Conservation (phyloP, 2,797 vertebrate species). For the Distichodus sexfasciatus region DNA sequence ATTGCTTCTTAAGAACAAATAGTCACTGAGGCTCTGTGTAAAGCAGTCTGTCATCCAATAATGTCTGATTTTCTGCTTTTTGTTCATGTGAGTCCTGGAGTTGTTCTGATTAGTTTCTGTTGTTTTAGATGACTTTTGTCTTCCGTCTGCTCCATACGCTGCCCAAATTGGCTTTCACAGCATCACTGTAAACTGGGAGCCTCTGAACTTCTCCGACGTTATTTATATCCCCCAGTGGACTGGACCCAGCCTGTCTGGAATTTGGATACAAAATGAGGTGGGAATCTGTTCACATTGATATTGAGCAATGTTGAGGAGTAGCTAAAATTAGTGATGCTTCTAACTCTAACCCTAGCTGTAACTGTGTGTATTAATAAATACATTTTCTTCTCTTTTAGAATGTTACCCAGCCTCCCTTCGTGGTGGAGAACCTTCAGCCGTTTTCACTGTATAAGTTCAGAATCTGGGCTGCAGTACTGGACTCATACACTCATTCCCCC, state of each 20-base stretch:
- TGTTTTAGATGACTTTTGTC: conserved; percentile 48
- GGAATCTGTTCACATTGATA: background rate
- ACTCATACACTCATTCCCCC: conserved; percentile 63
- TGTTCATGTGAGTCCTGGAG: background rate
- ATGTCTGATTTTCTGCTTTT: no score
- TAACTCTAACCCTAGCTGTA: no score
- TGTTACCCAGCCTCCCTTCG: conserved; percentile 58
- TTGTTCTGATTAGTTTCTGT: background rate
- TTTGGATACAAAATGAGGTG: conserved; percentile 74
- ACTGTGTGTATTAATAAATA: no score
- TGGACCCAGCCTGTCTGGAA: conserved; percentile 59
- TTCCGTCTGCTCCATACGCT: conserved; percentile 65
- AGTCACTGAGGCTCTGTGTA: no score
- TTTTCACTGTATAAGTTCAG: conserved; percentile 72
- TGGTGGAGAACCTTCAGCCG: conserved; percentile 62
- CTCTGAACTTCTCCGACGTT: conserved; percentile 65
- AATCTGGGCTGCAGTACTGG: conserved; percentile 71
- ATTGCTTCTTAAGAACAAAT: no score
- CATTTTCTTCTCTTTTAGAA: conserved; percentile 57
- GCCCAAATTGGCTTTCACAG: conserved; percentile 63
- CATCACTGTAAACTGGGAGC: conserved; percentile 66
- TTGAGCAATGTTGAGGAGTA: no score
- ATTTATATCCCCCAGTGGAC: conserved; percentile 75
- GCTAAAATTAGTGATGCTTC: no score
- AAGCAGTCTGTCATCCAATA: no score